A percentile compares a stretch with the other conserved stretches of the same genome.
These are phyloP conservation scores for Cephus pygmeus DNA, from an alignment of 2,888 invertebrate genomes.

Conservation along the genomic window DNA sequence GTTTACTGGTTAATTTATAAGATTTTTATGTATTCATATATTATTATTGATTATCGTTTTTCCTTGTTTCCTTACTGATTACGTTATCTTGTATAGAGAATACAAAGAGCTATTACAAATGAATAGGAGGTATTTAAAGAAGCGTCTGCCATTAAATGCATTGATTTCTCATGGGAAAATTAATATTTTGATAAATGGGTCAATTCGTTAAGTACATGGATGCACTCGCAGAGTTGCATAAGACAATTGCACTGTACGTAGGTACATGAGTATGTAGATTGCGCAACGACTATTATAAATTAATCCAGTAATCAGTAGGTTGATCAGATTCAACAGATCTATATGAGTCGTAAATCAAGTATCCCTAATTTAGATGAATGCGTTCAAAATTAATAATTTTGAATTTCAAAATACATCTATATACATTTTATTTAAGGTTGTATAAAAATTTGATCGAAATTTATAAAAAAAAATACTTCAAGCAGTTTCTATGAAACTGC, in stretches of 20 bases:
- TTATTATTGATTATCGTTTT: too few relatives aligned
- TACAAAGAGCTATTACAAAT: not conserved
- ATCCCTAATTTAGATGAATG: not conserved
- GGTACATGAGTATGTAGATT: slow-evolving; percentile 13
- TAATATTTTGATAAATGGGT: not conserved
- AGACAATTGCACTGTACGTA: slow-evolving; percentile 13
- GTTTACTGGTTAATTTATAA: not conserved
- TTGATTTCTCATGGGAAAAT: not conserved
- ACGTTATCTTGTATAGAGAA: not conserved
- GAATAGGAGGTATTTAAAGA: not conserved
- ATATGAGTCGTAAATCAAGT: too few relatives aligned
- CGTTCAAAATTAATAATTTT: not conserved
- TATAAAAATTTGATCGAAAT: not conserved
- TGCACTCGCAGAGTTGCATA: slow-evolving; percentile 9
- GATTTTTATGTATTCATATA: too few relatives aligned
- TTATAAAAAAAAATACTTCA: not conserved
- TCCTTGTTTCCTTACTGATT: not conserved
- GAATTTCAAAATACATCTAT: not conserved
- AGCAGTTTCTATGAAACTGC: not conserved
- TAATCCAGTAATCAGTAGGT: slow-evolving; percentile 9
- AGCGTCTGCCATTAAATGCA: not conserved
- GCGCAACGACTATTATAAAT: slow-evolving; percentile 17
- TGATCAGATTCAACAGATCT: not conserved
- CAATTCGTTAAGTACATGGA: not conserved
- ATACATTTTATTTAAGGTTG: not conserved